Percentiles rank a stretch among this genome's conserved stretches.
phyloP scores from a whole-genome alignment of 1,140 invertebrate genomes.

The Cyphomyrmex costatus region DNA sequence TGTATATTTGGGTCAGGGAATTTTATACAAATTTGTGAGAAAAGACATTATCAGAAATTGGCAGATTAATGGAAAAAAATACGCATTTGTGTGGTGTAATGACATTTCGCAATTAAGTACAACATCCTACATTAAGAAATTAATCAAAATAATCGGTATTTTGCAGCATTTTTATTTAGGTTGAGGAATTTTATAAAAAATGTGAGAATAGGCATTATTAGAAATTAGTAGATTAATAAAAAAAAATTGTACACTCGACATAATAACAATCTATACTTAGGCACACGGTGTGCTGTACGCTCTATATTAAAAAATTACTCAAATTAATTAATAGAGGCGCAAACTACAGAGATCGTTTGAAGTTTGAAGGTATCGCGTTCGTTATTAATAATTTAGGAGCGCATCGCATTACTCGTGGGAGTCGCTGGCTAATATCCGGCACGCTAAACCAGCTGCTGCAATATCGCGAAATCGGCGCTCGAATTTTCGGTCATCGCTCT shows the following conservation, averaged over 20 bases:
- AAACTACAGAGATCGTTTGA: not conserved
- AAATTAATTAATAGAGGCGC: not conserved
- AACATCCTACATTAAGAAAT: not conserved
- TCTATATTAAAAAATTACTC: not conserved
- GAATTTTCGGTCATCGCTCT: slow-evolving; percentile 32
- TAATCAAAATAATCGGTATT: not conserved
- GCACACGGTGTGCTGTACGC: no score
- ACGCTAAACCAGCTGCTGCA: not conserved
- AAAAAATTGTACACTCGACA: not conserved
- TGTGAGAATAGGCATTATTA: no score
- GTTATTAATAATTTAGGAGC: slow-evolving; percentile 29
- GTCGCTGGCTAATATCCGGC: slow-evolving; percentile 23
- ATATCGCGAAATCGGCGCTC: slow-evolving; percentile 29
- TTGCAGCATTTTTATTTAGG: no score
- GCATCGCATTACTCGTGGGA: slow-evolving; percentile 11
- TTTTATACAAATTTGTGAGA: not conserved
- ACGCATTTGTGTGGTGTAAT: no score
- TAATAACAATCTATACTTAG: not conserved
- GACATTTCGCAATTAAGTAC: not conserved
- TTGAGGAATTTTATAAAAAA: no score
- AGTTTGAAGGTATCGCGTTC: not conserved
- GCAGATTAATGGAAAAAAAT: not conserved
- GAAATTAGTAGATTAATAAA: not conserved
- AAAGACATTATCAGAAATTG: not conserved
- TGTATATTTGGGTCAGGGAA: not conserved